Evolutionary conservation across 2,113 vertebrate genomes (phyloP), one percentile per base, ranked within the genome.

Genomic region (Crotalus tigris): DNA sequence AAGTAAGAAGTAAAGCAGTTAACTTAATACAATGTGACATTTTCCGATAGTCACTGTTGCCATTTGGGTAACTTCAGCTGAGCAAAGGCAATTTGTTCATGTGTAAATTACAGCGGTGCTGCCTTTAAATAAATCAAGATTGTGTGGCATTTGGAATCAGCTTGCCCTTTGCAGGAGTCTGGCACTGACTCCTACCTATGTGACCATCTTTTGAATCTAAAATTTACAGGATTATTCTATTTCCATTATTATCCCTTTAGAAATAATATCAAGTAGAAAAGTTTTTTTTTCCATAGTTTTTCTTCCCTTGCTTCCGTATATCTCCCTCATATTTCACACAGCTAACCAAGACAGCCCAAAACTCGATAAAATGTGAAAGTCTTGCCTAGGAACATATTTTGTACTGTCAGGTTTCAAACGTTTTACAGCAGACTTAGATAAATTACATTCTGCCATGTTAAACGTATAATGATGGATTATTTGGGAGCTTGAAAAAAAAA

Each of bases 41-140:
- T 91, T 85, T 87, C 61, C 90, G 90, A 64, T 0, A 90, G 59
- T 94, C 1, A 5, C 55, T 87, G 44, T 29, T 85, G 5, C 0
- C 90, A 1, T 93, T 94, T 90, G n/a, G 87, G 39, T 85, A 95
- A 89, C 90, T 95, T 87, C 15, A 90, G 2, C 58, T 23, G 91
- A 89, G 23, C 53, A 29, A 91, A 88, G 88, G 91, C 17, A 88
- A 29, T 11, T 87, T 88, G 93, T 91, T 4, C 51, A 92, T 92
- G 86, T 69, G 44, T 9, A 1, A 91, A 3, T 26, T 61, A 44
- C 0, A 9, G 1, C 64, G 64, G 64, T 57, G n/a, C 61, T 49
- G 4, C 1, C 93, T 39, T 91, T 90, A 75, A 1, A 89, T 89
- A 54, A 46, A 26, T 85, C 92, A 88, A 17, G 17, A 88, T 85